These are phyloP conservation scores for Tokudaia tokunoshimensis DNA, from an alignment of 2,797 vertebrate genomes.

Conservation along the genomic window DNA sequence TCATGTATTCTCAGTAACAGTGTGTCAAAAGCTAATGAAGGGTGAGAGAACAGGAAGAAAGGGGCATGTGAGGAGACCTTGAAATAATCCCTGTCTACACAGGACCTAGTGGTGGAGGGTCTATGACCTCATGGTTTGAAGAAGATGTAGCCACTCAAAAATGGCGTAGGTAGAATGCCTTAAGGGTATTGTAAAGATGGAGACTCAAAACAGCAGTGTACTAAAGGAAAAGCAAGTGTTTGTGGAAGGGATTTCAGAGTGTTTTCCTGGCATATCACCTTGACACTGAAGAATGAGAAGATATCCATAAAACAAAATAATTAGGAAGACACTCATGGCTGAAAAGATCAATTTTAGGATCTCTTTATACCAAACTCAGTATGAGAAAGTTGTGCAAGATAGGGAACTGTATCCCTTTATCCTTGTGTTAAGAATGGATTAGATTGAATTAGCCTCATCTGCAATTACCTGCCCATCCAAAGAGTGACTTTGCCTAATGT, in stretches of 20 bases:
- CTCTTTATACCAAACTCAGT: not conserved
- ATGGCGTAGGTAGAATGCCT: not conserved
- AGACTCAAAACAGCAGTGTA: not conserved
- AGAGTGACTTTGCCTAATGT: not conserved
- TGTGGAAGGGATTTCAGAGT: not conserved
- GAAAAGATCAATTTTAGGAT: slow-evolving; percentile 37
- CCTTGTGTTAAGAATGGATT: not conserved
- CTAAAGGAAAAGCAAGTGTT: not conserved
- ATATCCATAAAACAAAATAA: not conserved
- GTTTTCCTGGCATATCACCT: not conserved
- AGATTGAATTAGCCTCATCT: not conserved
- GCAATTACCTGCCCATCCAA: not conserved
- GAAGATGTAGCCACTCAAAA: not conserved
- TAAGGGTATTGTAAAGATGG: not conserved
- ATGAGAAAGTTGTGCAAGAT: not conserved
- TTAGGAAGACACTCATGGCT: not conserved
- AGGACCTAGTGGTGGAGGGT: not conserved
- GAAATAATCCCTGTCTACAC: not conserved
- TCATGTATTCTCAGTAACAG: not conserved
- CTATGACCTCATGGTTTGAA: not conserved
- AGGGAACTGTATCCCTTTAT: not conserved
- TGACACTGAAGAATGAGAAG: not conserved
- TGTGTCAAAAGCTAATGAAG: not conserved
- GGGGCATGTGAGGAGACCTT: not conserved
- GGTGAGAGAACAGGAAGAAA: not conserved